These are phyloP conservation scores for Microctonus hyperodae DNA, from an alignment of 2,888 invertebrate genomes.

Conservation along the genomic window DNA sequence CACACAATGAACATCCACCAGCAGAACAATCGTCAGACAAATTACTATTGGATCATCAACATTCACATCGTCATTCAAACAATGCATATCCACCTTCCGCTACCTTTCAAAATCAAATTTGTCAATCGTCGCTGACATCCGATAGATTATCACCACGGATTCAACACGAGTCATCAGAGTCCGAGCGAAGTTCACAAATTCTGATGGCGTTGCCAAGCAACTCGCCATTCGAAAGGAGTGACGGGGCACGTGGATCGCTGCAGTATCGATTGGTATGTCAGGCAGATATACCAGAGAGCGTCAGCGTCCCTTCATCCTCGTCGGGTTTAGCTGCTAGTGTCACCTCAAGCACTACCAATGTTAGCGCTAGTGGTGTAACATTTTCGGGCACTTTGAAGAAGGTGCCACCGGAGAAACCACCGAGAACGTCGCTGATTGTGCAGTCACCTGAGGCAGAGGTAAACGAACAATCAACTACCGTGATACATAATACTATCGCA, in stretches of 20 bases:
- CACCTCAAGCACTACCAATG: slow-evolving; percentile 26
- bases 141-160: slow-evolving; percentile 57
- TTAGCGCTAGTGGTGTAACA: slow-evolving; percentile 37
- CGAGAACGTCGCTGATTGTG: slow-evolving; percentile 58
- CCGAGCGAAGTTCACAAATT: slow-evolving; percentile 54
- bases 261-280: slow-evolving; percentile 55
- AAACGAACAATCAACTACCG: slow-evolving; percentile 37
- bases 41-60: slow-evolving; percentile 38
- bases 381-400: slow-evolving; percentile 60
- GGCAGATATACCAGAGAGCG: slow-evolving; percentile 38
- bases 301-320: slow-evolving; percentile 33
- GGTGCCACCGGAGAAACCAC: slow-evolving; percentile 61
- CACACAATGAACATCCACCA: slow-evolving; percentile 46
- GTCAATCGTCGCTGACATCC: slow-evolving; percentile 45
- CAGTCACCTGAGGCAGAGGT: slow-evolving; percentile 61
- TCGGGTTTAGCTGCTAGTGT: slow-evolving; percentile 21
- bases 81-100: slow-evolving; percentile 42
- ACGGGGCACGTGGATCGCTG: slow-evolving; percentile 51
- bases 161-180: slow-evolving; percentile 48
- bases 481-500: not conserved
- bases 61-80: slow-evolving; percentile 45
- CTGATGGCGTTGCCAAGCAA: slow-evolving; percentile 49
- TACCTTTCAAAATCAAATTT: slow-evolving; percentile 40
- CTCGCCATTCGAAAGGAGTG: slow-evolving; percentile 55
- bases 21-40: slow-evolving; percentile 46